Evolutionary conservation across 2,888 invertebrate genomes (phyloP).

Genomic region (Lasioglossum lativentre): DNA sequence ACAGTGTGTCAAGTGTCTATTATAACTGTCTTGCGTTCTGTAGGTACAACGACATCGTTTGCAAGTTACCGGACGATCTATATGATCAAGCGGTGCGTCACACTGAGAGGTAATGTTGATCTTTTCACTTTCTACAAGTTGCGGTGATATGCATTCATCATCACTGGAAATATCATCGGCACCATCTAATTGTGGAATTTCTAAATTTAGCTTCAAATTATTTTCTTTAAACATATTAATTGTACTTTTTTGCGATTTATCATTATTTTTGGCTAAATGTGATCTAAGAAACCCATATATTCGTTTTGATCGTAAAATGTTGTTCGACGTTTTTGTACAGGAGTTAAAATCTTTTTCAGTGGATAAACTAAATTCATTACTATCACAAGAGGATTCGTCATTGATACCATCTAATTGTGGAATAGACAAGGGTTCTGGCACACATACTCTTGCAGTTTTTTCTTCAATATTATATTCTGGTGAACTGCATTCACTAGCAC

Average conservation of each 20-base stretch:
- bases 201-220: conserved; percentile 62
- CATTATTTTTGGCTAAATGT: conserved; percentile 77
- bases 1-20: conserved; percentile 91
- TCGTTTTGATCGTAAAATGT: conserved; percentile 85
- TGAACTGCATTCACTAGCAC: conserved; percentile 84
- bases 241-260: conserved; percentile 43
- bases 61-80: conserved; percentile 93
- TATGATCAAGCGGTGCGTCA: conserved; percentile 84
- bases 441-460: conserved; percentile 55
- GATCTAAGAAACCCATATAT: conserved; percentile 82
- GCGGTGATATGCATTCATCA: conserved; percentile 76
- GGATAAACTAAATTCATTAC: conserved; percentile 39
- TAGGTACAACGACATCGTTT: conserved; percentile 95
- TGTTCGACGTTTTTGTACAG: conserved; percentile 84
- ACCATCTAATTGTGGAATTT: conserved; percentile 89
- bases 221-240: conserved; percentile 55
- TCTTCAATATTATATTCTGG: conserved; percentile 81
- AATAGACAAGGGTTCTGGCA: conserved; percentile 82
- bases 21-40: conserved; percentile 92
- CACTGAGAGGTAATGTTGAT: conserved; percentile 54
- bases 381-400: conserved; percentile 86
- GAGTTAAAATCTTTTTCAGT: conserved; percentile 84
- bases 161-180: conserved; percentile 88
- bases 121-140: conserved; percentile 59
- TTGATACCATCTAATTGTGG: conserved; percentile 90